Base-by-base conservation (phyloP, 2,113 vertebrate genomes). In the Otis tarda region DNA sequence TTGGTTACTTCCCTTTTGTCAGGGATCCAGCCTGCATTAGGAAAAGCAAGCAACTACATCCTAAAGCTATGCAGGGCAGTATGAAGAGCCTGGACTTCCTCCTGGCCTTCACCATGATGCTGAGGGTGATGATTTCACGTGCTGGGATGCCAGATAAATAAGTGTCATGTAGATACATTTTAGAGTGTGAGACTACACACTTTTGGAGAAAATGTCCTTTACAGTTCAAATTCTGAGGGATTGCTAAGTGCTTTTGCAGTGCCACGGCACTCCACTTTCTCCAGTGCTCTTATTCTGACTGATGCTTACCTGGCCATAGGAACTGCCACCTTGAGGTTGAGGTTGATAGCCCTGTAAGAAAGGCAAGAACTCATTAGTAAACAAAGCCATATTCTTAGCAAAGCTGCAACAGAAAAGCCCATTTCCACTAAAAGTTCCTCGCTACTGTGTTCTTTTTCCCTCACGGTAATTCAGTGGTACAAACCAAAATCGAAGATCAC, bases 111-210 rank as follows among this genome's bases (percentile, higher is more conserved):
- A 35, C 1, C 3, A 4, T 10, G 15, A 19, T 55, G 45, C 50
- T 12, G 21, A 4, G 4, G 4, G 23, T 4, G 4, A 30, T 23
- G 39, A 28, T 23, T 53, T 39, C 49, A 31, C 20, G 4, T 39
- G 22, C n/a, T 37, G n/a, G 2, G 20, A 53, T 73, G 35, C 13
- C n/a, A 65, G 45, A 28, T 14, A 14, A 45, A 1, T 8, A 28
- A 55, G 23, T 3, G 68, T 33, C 30, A 30, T 0, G 0, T 23
- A 33, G 47, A 57, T 33, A 47, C 28, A 27, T 35, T 7, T 7
- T 9, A 43, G 33, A 37, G 5, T 35, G 17, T 12, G 39, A 47
- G 33, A 41, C 22, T 1, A 21, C 15, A 65, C 13, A 6, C 20
- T 47, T 65, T 33, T 23, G 61, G 19, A 52, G 47, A 47, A 83